Conservation (phyloP, 1,140 invertebrate genomes). For the Drosophila insularis region DNA sequence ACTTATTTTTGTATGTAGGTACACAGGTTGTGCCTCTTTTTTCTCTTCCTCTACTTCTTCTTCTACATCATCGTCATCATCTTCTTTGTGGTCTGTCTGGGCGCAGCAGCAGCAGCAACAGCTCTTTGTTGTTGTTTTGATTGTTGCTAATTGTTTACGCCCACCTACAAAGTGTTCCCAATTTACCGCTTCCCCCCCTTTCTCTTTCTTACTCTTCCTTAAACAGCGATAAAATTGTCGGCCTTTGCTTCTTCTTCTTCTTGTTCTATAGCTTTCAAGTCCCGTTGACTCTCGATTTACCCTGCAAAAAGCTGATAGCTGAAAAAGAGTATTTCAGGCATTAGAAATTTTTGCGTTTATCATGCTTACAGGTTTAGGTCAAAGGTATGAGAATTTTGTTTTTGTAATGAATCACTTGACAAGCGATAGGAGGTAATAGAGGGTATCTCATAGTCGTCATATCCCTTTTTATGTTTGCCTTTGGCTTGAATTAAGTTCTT, state of each 20-base stretch:
- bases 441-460: not conserved
- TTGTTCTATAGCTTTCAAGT: conserved; percentile 68
- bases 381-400: no score
- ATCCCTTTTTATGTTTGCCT: not conserved
- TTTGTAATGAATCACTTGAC: no score
- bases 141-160: conserved; percentile 67
- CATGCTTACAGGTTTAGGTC: no score
- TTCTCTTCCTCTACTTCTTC: not conserved
- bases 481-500: not conserved
- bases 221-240: conserved; percentile 39
- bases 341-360: no score
- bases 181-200: not conserved
- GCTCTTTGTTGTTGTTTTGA: conserved; percentile 27
- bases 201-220: conserved; percentile 19
- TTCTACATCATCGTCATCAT: not conserved
- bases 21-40: not conserved
- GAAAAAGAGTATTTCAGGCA: not conserved
- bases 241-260: conserved; percentile 60
- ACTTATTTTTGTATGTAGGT: conserved; percentile 44
- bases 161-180: conserved; percentile 46
- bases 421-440: not conserved
- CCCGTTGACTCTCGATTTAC: conserved; percentile 59
- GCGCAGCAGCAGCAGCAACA: conserved; percentile 49
- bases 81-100: conserved; percentile 41
- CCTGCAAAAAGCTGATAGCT: not conserved